Evolutionary conservation across 2,888 invertebrate genomes (phyloP).

Genomic region (Hoplodrina ambigua): DNA sequence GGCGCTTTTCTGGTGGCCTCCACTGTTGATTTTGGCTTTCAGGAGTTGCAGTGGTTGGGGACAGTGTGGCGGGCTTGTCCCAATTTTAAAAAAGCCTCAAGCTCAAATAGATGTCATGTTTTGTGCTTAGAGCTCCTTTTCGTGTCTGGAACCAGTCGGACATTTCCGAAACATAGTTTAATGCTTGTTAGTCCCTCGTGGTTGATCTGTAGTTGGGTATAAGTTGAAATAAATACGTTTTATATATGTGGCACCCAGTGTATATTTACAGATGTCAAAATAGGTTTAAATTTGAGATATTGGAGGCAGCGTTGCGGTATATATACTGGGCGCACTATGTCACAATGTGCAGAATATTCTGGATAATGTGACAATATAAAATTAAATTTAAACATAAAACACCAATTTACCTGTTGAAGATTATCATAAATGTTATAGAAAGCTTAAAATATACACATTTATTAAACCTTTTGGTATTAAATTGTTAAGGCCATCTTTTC

Average conservation of each 20-base stretch:
- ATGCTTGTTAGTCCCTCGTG: not conserved
- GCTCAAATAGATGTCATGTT: not conserved
- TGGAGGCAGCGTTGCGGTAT: not conserved
- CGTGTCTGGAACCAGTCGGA: not conserved
- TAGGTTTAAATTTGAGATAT: conserved; percentile 12
- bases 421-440: conserved; percentile 27
- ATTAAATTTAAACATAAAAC: conserved; percentile 10
- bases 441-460: conserved; percentile 4
- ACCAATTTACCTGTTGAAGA: conserved; percentile 19
- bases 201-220: conserved; percentile 42
- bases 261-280: not conserved
- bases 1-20: too few relatives aligned
- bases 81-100: too few relatives aligned
- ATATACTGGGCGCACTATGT: not conserved
- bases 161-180: not conserved
- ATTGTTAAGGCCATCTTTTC: not conserved
- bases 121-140: not conserved
- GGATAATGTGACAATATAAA: conserved; percentile 7
- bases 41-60: too few relatives aligned
- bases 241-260: conserved; percentile 3
- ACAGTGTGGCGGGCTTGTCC: too few relatives aligned
- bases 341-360: conserved; percentile 4
- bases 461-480: conserved; percentile 5
- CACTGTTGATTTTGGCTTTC: too few relatives aligned
- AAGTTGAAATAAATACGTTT: not conserved